Conservation (phyloP, 2,888 invertebrate species). For the Orthosia cruda region DNA sequence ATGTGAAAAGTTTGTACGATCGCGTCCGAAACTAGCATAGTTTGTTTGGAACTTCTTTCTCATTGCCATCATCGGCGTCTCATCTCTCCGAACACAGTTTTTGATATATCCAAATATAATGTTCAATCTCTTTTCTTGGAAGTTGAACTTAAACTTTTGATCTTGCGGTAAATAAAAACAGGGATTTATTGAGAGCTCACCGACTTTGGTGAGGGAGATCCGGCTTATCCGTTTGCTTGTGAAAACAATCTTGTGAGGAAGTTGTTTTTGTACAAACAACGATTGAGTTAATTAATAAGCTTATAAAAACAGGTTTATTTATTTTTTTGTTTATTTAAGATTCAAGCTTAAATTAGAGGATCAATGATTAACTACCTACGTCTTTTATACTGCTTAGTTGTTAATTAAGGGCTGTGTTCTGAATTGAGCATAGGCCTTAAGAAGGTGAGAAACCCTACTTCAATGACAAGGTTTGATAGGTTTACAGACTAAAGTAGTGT, state of each 20-base stretch:
- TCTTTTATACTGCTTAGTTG: no score
- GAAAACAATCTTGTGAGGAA: constrained; percentile 37
- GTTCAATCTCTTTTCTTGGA: constrained; percentile 61
- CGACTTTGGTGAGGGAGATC: constrained; percentile 33
- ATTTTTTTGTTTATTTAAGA: constrained; percentile 2
- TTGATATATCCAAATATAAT: constrained; percentile 73
- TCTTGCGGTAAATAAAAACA: constrained; percentile 61
- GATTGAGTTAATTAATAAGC: constrained; percentile 30
- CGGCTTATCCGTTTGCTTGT: constrained; percentile 48
- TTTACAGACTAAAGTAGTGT: no score
- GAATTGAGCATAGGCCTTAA: no score
- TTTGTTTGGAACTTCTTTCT: constrained; percentile 71
- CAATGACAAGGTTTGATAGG: no score
- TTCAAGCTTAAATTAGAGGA: neutral
- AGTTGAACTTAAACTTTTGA: constrained; percentile 61
- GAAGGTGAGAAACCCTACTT: no score
- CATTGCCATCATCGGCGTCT: constrained; percentile 73
- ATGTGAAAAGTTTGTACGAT: constrained; percentile 82
- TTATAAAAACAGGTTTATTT: constrained; percentile 4
- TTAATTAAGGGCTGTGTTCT: no score
- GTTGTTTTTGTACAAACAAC: constrained; percentile 35
- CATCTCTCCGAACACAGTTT: constrained; percentile 71
- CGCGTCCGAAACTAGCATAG: constrained; percentile 80
- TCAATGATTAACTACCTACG: neutral
- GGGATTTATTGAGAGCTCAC: constrained; percentile 54